Base-by-base conservation (phyloP, 2,888 invertebrate species). In the Lacanobia oleracea region DNA sequence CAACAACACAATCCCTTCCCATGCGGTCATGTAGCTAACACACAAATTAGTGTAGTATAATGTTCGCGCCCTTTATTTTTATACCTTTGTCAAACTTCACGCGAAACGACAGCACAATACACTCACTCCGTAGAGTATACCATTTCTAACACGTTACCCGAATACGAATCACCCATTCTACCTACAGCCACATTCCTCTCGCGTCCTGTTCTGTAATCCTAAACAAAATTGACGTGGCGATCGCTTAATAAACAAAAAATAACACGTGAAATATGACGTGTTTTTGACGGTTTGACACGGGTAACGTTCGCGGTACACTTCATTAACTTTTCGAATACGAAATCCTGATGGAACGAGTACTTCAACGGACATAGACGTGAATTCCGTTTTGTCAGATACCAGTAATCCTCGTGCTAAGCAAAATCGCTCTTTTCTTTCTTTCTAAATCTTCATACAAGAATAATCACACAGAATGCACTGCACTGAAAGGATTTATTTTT, bases 241-340 rank as follows among this genome's bases (percentile, higher is more conserved):
- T 90, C 88, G 88, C 77, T 88, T 79, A 66, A 88, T 73, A 87
- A 87, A 76, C 86, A 92, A 91, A 91, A 91, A 92, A 91, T 92
- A 89, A 88, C 88, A 89, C 87, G 90, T 89, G 88, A 91, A 93
- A 92, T 93, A 93, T 95, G 94, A 94, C 92, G 91, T 94, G 94
- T 89, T 92, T 93, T 87, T 94, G 95, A 94, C 95, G 94, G 92
- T 87, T 91, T 95, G 95, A 95, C 93, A 91, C 86, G 95, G 95
- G 95, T 95, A 90, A 93, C 93, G 91, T 93, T 91, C 86, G 89
- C 86, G 88, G 90, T 88, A 93, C 91, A 93, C 94, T 94, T 95
- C 94, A 94, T 95, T 94, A 94, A 91, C 90, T 93, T 91, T 90
- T 88, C 79, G 87, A 90, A 89, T 89, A 88, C 86, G 86, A 89